phyloP scores from a whole-genome alignment of 1,140 invertebrate species.

The Geopemphigus sp. region DNA sequence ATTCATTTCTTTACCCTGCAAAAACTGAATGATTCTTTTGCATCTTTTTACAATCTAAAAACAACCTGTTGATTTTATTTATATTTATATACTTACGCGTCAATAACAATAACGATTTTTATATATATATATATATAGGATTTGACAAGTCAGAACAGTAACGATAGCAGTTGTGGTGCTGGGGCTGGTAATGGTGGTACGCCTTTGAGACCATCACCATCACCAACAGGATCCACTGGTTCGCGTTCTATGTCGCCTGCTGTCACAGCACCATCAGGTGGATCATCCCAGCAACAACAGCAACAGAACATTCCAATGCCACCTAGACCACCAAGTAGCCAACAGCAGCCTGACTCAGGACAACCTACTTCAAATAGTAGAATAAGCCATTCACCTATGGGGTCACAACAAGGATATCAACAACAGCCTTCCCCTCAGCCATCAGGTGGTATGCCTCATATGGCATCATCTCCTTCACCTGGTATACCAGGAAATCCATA shows the following conservation, averaged over 20 bases:
- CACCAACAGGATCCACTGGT: slow-evolving; percentile 86
- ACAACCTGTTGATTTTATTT: slow-evolving; percentile 48
- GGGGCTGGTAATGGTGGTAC: slow-evolving; percentile 67
- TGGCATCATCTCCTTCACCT: slow-evolving; percentile 53
- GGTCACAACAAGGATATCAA: slow-evolving; percentile 65
- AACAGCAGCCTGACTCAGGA: slow-evolving; percentile 60
- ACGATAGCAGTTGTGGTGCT: slow-evolving; percentile 72
- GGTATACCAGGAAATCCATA: slow-evolving; percentile 57
- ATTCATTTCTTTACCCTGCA: not conserved
- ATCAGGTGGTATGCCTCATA: slow-evolving; percentile 55
- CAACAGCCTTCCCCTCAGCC: slow-evolving; percentile 64
- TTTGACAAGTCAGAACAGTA: slow-evolving; percentile 79
- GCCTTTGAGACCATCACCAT: slow-evolving; percentile 84
- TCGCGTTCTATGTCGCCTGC: slow-evolving; percentile 94
- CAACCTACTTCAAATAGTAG: slow-evolving; percentile 58
- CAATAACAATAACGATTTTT: slow-evolving; percentile 51
- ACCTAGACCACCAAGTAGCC: slow-evolving; percentile 81
- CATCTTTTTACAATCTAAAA: slow-evolving; percentile 41
- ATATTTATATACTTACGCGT: slow-evolving; percentile 31
- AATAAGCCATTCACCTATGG: slow-evolving; percentile 74
- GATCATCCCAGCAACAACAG: slow-evolving; percentile 45
- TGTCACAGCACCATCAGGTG: slow-evolving; percentile 70
- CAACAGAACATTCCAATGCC: slow-evolving; percentile 89
- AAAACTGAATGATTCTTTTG: slow-evolving; percentile 34
- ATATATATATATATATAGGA: no score